Evolutionary conservation across 23 tunicate genomes (phyloP).

Genomic region (Phallusia fumigata): DNA sequence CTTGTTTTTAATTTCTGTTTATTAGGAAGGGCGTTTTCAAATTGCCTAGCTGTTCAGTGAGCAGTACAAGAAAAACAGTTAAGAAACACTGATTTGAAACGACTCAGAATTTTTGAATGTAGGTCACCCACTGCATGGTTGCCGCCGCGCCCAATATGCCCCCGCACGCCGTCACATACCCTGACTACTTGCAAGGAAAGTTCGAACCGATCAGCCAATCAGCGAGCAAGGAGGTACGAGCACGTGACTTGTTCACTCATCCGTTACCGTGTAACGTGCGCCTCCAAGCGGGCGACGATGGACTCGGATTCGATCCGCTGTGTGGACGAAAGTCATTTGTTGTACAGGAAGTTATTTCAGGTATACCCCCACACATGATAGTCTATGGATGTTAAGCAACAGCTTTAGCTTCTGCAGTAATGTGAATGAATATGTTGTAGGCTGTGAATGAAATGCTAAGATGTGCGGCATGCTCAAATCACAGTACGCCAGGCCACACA

Average conservation of each 20-base stretch:
- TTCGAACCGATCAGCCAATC: slow-evolving; percentile 28
- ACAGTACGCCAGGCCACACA: too few species aligned
- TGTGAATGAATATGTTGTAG: too few species aligned
- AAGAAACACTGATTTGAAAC: too few species aligned
- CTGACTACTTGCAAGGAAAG: slow-evolving; percentile 29
- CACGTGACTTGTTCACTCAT: slow-evolving; percentile 30
- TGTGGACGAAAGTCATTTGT: slow-evolving; percentile 1
- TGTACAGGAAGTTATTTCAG: slow-evolving; percentile 29
- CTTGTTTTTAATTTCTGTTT: too few species aligned
- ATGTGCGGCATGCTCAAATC: too few species aligned
- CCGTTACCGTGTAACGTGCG: slow-evolving; percentile 25
- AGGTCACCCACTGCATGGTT: slow-evolving; percentile 45
- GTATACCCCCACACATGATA: not conserved
- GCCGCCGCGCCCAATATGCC: slow-evolving; percentile 2
- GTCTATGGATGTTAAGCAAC: too few species aligned
- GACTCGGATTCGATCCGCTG: slow-evolving; percentile 47
- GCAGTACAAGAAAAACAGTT: too few species aligned
- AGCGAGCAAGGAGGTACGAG: not conserved
- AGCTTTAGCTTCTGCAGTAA: too few species aligned
- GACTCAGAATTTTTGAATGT: not conserved
- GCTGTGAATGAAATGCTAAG: too few species aligned
- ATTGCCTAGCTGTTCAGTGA: too few species aligned
- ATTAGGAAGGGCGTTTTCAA: too few species aligned
- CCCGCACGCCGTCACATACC: slow-evolving; percentile 24
- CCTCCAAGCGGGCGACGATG: slow-evolving; percentile 5